Conservation (phyloP, 2,797 vertebrate genomes). For the Corythornis leucogaster region DNA sequence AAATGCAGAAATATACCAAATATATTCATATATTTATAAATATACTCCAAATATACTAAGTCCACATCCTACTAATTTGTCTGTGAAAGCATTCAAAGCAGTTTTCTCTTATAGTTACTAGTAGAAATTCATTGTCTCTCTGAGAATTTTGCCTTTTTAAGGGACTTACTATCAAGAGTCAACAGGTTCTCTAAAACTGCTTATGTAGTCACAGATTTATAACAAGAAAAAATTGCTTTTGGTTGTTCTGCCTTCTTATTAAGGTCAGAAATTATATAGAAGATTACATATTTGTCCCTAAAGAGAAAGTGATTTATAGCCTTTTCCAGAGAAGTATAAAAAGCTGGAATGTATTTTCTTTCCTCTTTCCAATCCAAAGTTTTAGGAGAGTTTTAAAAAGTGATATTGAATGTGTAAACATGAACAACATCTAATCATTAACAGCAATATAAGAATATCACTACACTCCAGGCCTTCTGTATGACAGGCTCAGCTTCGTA, state of each 20-base stretch:
- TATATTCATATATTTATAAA: no score
- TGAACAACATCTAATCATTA: background rate
- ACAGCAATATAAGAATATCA: background rate
- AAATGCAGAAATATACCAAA: background rate
- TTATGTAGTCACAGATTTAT: background rate
- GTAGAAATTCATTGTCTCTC: slow-evolving; percentile 6
- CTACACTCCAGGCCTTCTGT: background rate
- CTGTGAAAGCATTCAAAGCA: background rate
- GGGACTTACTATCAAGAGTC: background rate
- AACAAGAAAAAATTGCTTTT: background rate
- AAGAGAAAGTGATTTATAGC: background rate
- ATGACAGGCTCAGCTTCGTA: background rate
- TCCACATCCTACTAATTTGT: background rate
- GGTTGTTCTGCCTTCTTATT: slow-evolving; percentile 12
- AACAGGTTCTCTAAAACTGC: background rate
- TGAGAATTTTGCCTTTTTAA: slow-evolving; percentile 18
- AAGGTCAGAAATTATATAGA: slow-evolving; percentile 22
- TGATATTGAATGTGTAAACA: background rate
- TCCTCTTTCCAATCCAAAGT: background rate
- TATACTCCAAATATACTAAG: background rate
- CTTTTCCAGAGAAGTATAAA: background rate
- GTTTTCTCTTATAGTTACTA: background rate
- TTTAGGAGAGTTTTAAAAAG: background rate
- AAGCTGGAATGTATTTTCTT: background rate
- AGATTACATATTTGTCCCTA: slow-evolving; percentile 8